A percentile compares a stretch with the other conserved stretches of the same genome.
phyloP scores from a whole-genome alignment of 2,888 invertebrate genomes.

The Melieria picta region DNA sequence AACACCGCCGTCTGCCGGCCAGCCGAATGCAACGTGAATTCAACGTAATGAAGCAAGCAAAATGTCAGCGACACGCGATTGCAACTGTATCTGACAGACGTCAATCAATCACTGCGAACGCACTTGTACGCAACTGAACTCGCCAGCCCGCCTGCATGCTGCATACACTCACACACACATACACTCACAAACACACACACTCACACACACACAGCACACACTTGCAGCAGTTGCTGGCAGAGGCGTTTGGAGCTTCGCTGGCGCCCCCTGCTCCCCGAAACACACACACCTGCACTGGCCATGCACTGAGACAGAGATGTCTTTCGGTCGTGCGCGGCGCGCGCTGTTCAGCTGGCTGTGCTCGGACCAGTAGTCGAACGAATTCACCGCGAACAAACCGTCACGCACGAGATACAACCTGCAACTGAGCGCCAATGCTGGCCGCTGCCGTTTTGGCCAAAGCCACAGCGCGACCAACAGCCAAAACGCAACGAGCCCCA shows the following conservation, averaged over 20 bases:
- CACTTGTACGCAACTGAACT: conserved; percentile 3
- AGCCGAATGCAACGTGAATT: background rate
- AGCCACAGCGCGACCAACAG: background rate
- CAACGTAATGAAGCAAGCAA: conserved; percentile 12
- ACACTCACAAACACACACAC: background rate
- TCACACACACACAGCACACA: conserved; percentile 20
- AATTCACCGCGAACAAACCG: conserved; percentile 26
- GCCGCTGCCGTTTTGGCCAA: background rate
- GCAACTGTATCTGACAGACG: conserved; percentile 48
- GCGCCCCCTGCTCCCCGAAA: conserved; percentile 1
- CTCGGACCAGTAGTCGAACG: no score
- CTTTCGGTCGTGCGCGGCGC: no score
- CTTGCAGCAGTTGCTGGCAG: conserved; percentile 16
- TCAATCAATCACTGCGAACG: conserved; percentile 48
- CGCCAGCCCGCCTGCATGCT: background rate
- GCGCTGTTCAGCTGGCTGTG: no score
- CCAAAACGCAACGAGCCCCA: background rate
- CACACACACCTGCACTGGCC: conserved; percentile 19
- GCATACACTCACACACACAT: background rate
- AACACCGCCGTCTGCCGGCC: background rate
- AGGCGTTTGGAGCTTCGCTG: conserved; percentile 1
- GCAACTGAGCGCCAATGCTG: conserved; percentile 30
- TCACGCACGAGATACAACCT: conserved; percentile 33
- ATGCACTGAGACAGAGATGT: background rate
- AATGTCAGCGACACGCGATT: conserved; percentile 38